phyloP scores from a whole-genome alignment of 2,797 vertebrate genomes.

The Perodicticus potto region DNA sequence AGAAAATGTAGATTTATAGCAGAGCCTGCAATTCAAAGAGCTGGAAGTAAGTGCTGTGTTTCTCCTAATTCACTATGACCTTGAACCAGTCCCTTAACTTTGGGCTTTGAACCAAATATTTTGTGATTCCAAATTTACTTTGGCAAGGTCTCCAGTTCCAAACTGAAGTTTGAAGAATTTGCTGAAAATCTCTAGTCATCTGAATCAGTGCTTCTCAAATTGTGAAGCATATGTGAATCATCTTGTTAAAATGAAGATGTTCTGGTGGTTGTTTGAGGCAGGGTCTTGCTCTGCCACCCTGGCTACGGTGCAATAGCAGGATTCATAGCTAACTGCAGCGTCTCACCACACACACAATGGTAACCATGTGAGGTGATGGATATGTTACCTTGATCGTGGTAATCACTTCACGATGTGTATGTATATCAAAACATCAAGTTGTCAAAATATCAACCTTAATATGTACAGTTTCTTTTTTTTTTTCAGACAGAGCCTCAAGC shows the following conservation, averaged over 20 bases:
- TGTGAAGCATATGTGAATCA: neutral
- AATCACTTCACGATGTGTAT: neutral
- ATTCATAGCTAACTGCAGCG: neutral
- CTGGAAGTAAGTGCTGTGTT: neutral
- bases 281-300: neutral
- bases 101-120: neutral
- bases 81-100: neutral
- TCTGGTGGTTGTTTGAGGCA: neutral
- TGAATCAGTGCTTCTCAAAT: neutral
- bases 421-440: neutral
- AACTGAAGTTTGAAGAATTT: slow-evolving; percentile 29
- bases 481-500: too few species aligned
- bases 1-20: neutral
- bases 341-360: neutral
- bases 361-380: neutral
- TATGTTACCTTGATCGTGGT: neutral
- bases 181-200: slow-evolving; percentile 5
- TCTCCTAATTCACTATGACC: neutral
- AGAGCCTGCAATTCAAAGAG: neutral
- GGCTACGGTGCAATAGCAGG: neutral
- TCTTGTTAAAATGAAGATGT: neutral
- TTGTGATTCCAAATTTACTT: slow-evolving; percentile 4
- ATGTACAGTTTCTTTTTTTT: neutral
- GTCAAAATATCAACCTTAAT: neutral
- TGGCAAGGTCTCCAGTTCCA: slow-evolving; percentile 32